Evolutionary conservation across 2,113 vertebrate genomes (phyloP).

Genomic region (Oreotragus oreotragus): DNA sequence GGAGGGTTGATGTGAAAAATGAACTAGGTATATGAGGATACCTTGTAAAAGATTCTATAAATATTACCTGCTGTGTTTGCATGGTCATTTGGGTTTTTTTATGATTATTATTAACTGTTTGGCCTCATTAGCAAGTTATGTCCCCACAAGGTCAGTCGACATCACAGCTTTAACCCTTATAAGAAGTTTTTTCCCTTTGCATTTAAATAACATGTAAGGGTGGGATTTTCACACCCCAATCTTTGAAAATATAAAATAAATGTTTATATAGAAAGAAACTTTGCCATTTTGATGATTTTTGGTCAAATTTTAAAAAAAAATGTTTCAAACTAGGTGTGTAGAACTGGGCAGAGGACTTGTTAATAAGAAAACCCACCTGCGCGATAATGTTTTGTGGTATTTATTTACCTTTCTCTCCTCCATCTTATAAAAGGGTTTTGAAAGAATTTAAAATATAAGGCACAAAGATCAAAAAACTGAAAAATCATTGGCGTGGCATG

Average conservation of each 20-base stretch:
- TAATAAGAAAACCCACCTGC: background rate
- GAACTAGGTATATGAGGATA: background rate
- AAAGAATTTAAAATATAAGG: conserved; percentile 2
- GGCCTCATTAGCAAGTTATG: background rate
- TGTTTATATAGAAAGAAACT: background rate
- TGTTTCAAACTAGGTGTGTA: background rate
- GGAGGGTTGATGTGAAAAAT: background rate
- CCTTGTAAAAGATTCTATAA: background rate
- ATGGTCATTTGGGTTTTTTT: background rate
- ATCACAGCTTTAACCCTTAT: background rate
- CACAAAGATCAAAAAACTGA: background rate
- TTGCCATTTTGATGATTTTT: background rate
- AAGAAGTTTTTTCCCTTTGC: background rate
- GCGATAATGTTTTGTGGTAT: background rate
- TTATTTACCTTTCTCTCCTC: conserved; percentile 9
- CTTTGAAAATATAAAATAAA: background rate
- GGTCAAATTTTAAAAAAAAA: conserved; percentile 15
- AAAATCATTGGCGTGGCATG: background rate
- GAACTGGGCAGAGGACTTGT: background rate
- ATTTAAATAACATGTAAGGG: background rate
- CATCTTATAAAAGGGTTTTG: background rate
- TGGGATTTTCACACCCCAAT: background rate
- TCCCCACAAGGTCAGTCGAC: background rate
- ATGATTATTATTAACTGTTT: background rate
- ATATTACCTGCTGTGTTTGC: background rate